These are phyloP conservation scores for Eulemur macaco DNA, from an alignment of 2,113 vertebrate species.

Conservation along the genomic window DNA sequence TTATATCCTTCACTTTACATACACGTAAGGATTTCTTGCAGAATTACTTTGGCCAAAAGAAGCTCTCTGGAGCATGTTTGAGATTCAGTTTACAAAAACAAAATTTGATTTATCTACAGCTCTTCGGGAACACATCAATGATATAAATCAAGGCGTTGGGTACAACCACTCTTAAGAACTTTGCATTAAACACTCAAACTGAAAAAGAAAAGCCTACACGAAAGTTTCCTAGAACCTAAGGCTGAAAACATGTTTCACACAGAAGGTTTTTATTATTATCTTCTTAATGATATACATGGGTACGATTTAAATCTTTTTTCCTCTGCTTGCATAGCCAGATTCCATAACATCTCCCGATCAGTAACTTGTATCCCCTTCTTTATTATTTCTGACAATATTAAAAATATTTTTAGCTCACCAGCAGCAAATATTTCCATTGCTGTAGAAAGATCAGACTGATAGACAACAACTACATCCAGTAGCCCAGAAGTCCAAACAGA, in stretches of 20 bases:
- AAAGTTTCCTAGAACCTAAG: slow-evolving; percentile 51
- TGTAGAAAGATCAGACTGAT: slow-evolving; percentile 45
- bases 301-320: slow-evolving; percentile 15
- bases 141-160: slow-evolving; percentile 28
- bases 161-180: slow-evolving; percentile 58
- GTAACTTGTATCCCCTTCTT: slow-evolving; percentile 57
- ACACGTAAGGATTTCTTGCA: not conserved
- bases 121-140: slow-evolving; percentile 44
- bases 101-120: not conserved
- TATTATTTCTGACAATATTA: slow-evolving; percentile 79
- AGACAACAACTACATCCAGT: not conserved
- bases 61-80: not conserved
- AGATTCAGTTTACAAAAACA: slow-evolving; percentile 28
- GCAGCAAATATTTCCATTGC: slow-evolving; percentile 55
- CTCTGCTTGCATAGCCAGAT: slow-evolving; percentile 41
- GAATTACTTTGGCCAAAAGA: not conserved
- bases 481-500: slow-evolving; percentile 44
- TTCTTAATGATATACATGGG: slow-evolving; percentile 54
- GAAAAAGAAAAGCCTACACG: slow-evolving; percentile 60
- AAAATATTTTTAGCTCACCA: slow-evolving; percentile 66
- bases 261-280: slow-evolving; percentile 80
- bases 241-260: slow-evolving; percentile 54
- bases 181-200: slow-evolving; percentile 62
- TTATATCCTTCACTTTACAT: not conserved
- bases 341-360: slow-evolving; percentile 54